phyloP scores from a whole-genome alignment of 2,797 vertebrate genomes.

The Xiphorhynchus erythropygius region DNA sequence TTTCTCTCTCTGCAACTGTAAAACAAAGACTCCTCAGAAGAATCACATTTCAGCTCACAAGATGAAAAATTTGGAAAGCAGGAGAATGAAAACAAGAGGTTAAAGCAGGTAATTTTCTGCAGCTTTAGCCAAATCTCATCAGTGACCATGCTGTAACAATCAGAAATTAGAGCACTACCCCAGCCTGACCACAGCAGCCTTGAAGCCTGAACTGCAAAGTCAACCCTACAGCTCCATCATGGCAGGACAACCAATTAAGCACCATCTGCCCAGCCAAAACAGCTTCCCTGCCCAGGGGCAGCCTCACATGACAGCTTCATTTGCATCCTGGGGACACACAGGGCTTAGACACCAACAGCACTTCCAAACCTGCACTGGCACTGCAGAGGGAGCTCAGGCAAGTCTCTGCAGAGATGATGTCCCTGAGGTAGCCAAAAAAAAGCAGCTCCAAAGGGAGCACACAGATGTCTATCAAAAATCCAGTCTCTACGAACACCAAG shows the following conservation, averaged over 20 bases:
- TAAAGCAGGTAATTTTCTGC: not conserved
- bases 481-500: not conserved
- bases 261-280: not conserved
- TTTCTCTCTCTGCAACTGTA: not conserved
- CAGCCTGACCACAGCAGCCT: not conserved
- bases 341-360: not conserved
- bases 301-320: rapidly evolving
- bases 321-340: rapidly evolving
- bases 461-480: not conserved
- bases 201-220: not conserved
- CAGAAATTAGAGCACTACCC: not conserved
- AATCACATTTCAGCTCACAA: not conserved
- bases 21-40: not conserved
- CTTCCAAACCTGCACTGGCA: not conserved
- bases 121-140: not conserved
- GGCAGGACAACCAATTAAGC: not conserved
- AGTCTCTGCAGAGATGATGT: not conserved
- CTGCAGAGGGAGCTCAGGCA: not conserved
- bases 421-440: not conserved
- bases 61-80: not conserved
- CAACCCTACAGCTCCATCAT: not conserved
- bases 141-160: not conserved
- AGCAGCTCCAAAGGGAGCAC: not conserved
- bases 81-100: not conserved
- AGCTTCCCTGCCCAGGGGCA: not conserved